Percentiles rank a stretch among this genome's conserved stretches.
Evolutionary conservation across 2,888 invertebrate species (phyloP).

Genomic region (Rutpela maculata): DNA sequence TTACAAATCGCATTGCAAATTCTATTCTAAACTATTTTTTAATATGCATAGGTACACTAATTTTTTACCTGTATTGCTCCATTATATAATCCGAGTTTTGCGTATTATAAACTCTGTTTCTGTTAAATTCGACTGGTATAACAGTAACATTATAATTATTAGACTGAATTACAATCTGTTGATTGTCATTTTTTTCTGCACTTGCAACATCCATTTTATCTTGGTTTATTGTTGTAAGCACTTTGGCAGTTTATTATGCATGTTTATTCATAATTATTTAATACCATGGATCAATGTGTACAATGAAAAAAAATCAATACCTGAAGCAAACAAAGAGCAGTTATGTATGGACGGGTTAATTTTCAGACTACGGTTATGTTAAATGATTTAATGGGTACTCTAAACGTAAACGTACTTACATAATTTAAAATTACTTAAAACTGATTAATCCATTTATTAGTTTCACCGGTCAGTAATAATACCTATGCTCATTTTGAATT

Average conservation of each 20-base stretch:
- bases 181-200: conserved; percentile 57
- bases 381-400: not conserved
- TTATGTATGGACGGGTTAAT: not conserved
- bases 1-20: too few relatives aligned
- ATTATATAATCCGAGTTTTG: conserved; percentile 66
- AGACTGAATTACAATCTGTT: conserved; percentile 62
- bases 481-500: conserved; percentile 8
- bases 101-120: conserved; percentile 62
- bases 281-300: not conserved
- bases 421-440: not conserved
- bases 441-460: not conserved
- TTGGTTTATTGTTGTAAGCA: not conserved
- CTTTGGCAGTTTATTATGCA: not conserved
- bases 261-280: not conserved
- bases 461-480: not conserved
- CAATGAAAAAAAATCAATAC: conserved; percentile 27
- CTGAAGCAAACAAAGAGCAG: too few relatives aligned
- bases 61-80: conserved; percentile 67
- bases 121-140: conserved; percentile 67
- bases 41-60: too few relatives aligned
- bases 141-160: conserved; percentile 67
- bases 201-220: conserved; percentile 41
- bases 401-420: not conserved
- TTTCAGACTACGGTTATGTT: not conserved
- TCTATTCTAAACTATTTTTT: too few relatives aligned